These are phyloP conservation scores for Coecobrya sp. DNA, from an alignment of 2,888 invertebrate genomes.

Conservation along the genomic window DNA sequence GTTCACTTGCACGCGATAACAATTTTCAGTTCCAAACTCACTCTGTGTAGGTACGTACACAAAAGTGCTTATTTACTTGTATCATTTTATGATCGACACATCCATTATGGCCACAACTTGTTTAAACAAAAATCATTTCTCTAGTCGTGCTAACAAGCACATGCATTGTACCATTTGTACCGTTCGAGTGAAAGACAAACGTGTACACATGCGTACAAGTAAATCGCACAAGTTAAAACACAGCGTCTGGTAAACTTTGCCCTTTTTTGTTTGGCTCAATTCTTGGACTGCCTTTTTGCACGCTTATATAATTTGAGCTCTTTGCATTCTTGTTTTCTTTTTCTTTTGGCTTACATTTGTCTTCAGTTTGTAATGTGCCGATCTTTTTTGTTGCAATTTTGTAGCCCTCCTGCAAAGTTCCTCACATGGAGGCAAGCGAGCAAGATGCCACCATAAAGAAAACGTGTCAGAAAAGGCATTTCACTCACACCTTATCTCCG, in stretches of 20 bases:
- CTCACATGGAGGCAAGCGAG: neutral
- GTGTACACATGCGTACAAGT: neutral
- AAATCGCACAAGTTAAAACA: neutral
- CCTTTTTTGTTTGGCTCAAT: conserved; percentile 2
- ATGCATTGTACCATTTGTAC: neutral
- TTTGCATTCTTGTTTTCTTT: neutral
- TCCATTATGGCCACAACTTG: conserved; percentile 67
- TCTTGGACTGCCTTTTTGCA: neutral
- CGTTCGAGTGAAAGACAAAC: neutral
- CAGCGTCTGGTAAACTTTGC: conserved; percentile 31
- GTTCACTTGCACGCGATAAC: neutral
- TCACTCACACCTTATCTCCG: neutral
- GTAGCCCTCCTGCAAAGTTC: neutral
- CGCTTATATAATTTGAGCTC: neutral
- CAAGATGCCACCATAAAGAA: conserved; percentile 3
- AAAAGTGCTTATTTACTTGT: neutral
- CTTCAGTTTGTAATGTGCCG: neutral
- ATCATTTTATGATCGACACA: conserved; percentile 56
- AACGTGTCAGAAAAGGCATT: conserved; percentile 55
- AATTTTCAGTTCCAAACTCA: conserved; percentile 13
- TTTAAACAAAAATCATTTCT: conserved; percentile 69
- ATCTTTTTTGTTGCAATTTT: neutral
- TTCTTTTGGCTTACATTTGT: neutral
- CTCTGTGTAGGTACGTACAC: neutral
- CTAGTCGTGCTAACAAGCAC: conserved; percentile 25